These are phyloP conservation scores for Imbricaverruca yamaguchii DNA, from an alignment of 2,888 invertebrate species.

Conservation along the genomic window DNA sequence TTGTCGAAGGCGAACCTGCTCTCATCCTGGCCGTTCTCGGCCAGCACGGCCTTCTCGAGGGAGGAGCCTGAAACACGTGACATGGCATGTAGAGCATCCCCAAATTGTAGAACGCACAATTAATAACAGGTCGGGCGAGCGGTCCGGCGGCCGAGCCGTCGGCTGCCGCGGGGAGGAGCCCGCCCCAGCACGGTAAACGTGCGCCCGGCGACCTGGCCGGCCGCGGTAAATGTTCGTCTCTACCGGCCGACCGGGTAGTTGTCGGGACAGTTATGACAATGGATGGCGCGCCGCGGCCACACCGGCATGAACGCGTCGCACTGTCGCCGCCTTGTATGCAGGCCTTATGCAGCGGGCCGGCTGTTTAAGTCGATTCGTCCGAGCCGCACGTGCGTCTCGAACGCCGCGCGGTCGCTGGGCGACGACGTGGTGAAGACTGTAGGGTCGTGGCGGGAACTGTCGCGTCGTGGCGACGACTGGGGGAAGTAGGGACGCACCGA, in stretches of 20 bases:
- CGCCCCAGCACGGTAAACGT: not conserved
- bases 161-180: not conserved
- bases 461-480: too few relatives aligned
- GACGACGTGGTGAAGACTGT: too few relatives aligned
- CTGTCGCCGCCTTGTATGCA: not conserved
- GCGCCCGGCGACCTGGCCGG: not conserved
- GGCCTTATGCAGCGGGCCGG: not conserved
- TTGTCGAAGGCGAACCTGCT: slow-evolving; percentile 68
- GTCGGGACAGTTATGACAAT: slow-evolving; percentile 1
- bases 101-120: too few relatives aligned
- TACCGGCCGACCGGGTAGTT: not conserved
- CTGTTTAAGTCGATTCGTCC: not conserved
- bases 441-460: too few relatives aligned
- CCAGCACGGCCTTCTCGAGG: slow-evolving; percentile 57
- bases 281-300: not conserved
- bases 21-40: slow-evolving; percentile 66
- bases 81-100: not conserved
- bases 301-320: not conserved
- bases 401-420: not conserved
- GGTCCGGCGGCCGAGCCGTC: too few relatives aligned
- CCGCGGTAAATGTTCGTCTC: not conserved
- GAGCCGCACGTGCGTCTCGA: not conserved
- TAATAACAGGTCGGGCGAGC: too few relatives aligned
- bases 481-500: too few relatives aligned
- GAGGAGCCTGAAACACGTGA: slow-evolving; percentile 55